Conservation (phyloP, 2,888 invertebrate genomes). For the Gryllus longicercus region DNA sequence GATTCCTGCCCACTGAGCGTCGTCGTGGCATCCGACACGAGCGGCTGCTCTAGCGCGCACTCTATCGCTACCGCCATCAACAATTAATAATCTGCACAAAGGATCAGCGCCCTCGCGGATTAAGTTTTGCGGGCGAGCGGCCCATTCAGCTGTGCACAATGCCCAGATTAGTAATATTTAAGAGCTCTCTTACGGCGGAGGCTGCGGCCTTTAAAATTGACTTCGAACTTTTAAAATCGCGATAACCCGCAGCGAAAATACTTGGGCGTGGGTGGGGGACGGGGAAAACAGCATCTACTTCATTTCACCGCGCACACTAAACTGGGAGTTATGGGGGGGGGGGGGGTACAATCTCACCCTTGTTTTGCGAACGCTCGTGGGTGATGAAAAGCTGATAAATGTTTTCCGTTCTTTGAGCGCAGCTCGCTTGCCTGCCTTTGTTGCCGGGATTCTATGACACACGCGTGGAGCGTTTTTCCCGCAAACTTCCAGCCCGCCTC, state of each 20-base stretch:
- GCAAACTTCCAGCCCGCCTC: too few species aligned
- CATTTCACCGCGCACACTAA: neutral
- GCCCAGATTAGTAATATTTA: neutral
- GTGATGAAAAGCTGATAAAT: neutral
- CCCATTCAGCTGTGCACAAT: neutral
- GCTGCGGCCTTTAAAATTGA: neutral
- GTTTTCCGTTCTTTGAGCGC: neutral
- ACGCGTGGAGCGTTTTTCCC: too few species aligned
- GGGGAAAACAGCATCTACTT: neutral
- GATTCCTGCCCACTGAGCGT: too few species aligned
- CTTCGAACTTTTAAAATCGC: constrained; percentile 3
- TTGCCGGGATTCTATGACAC: too few species aligned
- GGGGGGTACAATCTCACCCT: neutral
- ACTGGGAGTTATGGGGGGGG: neutral
- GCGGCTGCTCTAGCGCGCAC: neutral
- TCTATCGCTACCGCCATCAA: neutral
- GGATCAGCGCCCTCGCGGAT: neutral
- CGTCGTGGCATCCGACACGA: neutral
- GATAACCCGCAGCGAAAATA: neutral
- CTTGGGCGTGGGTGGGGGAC: neutral
- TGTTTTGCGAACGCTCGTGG: neutral
- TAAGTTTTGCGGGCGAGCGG: neutral
- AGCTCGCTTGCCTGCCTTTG: too few species aligned
- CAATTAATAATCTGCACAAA: constrained; percentile 17
- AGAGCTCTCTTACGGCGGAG: neutral